Evolutionary conservation across 1,140 invertebrate genomes (phyloP).

Genomic region (Cryptotermes secundus): DNA sequence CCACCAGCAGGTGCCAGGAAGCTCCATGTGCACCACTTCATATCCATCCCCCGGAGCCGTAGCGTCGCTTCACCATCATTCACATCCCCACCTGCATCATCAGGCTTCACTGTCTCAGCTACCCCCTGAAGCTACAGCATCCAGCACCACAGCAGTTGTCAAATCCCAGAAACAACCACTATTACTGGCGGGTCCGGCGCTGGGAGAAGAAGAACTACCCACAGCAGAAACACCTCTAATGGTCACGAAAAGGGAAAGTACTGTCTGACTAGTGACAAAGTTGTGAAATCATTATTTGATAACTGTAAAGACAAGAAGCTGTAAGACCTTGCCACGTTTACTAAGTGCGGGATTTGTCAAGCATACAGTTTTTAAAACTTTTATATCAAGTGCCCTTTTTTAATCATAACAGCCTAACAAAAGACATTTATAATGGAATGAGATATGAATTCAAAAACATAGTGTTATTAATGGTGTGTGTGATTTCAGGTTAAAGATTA

Average conservation of each 20-base stretch:
- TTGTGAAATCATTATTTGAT: slow-evolving; percentile 38
- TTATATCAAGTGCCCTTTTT: slow-evolving; percentile 22
- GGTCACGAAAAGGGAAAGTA: slow-evolving; percentile 56
- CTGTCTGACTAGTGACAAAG: slow-evolving; percentile 53
- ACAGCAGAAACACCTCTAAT: slow-evolving; percentile 55
- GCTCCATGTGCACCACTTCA: slow-evolving; percentile 40
- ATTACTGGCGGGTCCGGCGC: slow-evolving; percentile 38
- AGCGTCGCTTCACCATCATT: neutral
- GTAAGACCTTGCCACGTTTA: neutral
- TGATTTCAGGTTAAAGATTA: neutral
- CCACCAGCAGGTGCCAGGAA: neutral
- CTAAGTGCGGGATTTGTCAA: neutral
- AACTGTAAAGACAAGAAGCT: too few species aligned
- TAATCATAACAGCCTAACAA: neutral
- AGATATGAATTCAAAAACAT: neutral
- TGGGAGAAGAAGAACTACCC: slow-evolving; percentile 49
- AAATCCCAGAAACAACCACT: slow-evolving; percentile 49
- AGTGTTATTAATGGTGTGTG: neutral
- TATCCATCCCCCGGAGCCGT: slow-evolving; percentile 36
- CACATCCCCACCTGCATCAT: slow-evolving; percentile 23
- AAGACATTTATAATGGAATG: neutral
- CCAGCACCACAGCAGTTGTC: slow-evolving; percentile 41
- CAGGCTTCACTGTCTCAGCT: neutral
- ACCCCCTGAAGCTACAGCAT: slow-evolving; percentile 39
- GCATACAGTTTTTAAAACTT: neutral